These are phyloP conservation scores for Drosophila cognata DNA, from an alignment of 2,888 invertebrate species.

Conservation along the genomic window DNA sequence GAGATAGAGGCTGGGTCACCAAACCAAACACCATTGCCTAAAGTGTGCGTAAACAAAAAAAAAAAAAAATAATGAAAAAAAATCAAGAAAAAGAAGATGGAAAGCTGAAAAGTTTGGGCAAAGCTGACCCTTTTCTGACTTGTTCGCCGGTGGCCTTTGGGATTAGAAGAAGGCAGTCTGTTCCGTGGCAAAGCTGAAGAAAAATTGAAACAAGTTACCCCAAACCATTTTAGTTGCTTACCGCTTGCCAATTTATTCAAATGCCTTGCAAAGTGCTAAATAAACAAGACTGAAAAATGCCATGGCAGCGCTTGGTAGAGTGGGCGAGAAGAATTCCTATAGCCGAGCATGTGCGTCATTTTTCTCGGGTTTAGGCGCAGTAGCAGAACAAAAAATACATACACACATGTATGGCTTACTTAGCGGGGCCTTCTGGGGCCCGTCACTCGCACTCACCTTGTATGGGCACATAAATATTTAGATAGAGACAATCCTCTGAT, in stretches of 20 bases:
- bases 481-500: conserved; percentile 98
- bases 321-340: not conserved
- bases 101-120: conserved; percentile 59
- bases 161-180: conserved; percentile 54
- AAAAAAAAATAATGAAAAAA: conserved; percentile 11
- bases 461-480: conserved; percentile 98
- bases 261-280: conserved; percentile 81
- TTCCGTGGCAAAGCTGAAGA: conserved; percentile 49
- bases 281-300: conserved; percentile 76
- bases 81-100: conserved; percentile 16
- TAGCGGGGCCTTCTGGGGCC: conserved; percentile 32
- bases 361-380: conserved; percentile 61
- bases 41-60: conserved; percentile 25
- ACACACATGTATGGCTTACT: conserved; percentile 42
- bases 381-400: conserved; percentile 13
- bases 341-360: conserved; percentile 59
- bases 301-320: conserved; percentile 18
- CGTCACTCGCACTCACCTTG: conserved; percentile 90
- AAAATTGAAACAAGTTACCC: conserved; percentile 71
- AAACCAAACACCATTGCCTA: conserved; percentile 30
- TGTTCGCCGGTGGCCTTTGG: conserved; percentile 55
- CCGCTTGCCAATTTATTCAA: conserved; percentile 80
- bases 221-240: conserved; percentile 57
- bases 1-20: conserved; percentile 15
- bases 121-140: conserved; percentile 72